phyloP scores from a whole-genome alignment of 2,113 vertebrate genomes.

The Macheiramphus alcinus region DNA sequence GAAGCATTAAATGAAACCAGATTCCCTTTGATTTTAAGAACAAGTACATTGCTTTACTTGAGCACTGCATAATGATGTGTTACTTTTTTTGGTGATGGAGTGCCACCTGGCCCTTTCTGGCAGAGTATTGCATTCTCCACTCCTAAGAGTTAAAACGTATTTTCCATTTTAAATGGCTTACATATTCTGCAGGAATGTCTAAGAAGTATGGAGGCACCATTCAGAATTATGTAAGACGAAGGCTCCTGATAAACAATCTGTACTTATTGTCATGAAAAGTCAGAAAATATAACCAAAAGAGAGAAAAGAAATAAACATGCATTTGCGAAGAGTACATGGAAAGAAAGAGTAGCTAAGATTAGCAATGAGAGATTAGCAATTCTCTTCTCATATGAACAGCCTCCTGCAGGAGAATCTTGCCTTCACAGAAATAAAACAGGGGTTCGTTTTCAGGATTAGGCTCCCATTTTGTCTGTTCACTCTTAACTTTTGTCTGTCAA shows the following conservation, averaged over 20 bases:
- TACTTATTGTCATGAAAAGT: background rate
- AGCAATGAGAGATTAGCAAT: background rate
- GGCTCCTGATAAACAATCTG: background rate
- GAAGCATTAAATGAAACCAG: background rate
- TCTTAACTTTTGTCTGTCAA: background rate
- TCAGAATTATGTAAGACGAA: background rate
- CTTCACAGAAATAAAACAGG: background rate
- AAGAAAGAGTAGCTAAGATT: background rate
- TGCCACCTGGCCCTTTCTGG: background rate
- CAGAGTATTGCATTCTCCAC: background rate
- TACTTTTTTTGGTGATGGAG: background rate
- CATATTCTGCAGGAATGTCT: background rate
- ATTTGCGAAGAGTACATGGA: background rate
- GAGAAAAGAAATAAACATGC: background rate
- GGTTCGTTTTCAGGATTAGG: background rate
- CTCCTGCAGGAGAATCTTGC: background rate
- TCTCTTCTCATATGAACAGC: background rate
- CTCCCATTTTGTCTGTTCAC: background rate
- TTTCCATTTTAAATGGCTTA: background rate
- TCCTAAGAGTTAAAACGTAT: background rate
- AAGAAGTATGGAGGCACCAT: background rate
- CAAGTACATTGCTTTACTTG: background rate
- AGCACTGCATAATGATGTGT: background rate
- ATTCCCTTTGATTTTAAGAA: conserved; percentile 2
- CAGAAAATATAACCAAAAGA: background rate